Percentiles rank a stretch among this genome's conserved stretches.
Evolutionary conservation across 1,140 invertebrate species (phyloP).

Genomic region (Drosophila pachea): DNA sequence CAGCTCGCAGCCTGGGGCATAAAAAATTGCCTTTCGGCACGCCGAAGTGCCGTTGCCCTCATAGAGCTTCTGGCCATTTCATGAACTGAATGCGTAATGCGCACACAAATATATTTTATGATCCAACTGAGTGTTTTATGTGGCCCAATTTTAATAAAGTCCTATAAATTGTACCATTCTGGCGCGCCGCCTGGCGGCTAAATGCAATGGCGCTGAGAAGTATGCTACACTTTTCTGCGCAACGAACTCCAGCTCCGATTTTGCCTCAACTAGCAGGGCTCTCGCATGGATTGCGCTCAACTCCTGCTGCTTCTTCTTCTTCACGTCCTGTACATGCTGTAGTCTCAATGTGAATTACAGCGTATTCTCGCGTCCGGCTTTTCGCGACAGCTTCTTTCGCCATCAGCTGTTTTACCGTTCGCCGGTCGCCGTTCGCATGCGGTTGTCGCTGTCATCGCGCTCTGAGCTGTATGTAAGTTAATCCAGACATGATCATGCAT

Average conservation of each 20-base stretch:
- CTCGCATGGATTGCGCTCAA: too few relatives aligned
- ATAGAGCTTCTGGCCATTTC: slow-evolving; percentile 1
- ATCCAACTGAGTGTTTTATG: background rate
- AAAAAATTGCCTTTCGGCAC: slow-evolving; percentile 14
- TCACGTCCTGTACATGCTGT: too few relatives aligned
- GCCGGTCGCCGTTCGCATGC: slow-evolving; percentile 1
- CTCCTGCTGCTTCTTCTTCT: too few relatives aligned
- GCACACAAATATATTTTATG: slow-evolving; percentile 2
- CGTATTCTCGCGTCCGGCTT: slow-evolving; percentile 4
- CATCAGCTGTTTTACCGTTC: slow-evolving; percentile 50
- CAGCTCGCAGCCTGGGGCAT: slow-evolving; percentile 12
- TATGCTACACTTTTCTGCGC: slow-evolving; percentile 2
- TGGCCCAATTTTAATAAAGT: slow-evolving; percentile 7
- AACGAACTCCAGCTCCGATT: too few relatives aligned
- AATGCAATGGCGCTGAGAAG: slow-evolving; percentile 1
- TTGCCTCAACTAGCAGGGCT: background rate
- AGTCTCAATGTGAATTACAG: too few relatives aligned
- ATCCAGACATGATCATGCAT: slow-evolving; percentile 78
- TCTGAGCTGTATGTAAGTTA: slow-evolving; percentile 72
- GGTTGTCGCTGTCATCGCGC: slow-evolving; percentile 26
- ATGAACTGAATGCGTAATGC: slow-evolving; percentile 10
- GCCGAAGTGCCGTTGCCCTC: slow-evolving; percentile 16
- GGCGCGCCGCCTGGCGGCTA: background rate
- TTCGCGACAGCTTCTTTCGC: slow-evolving; percentile 41
- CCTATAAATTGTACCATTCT: background rate